Evolutionary conservation across 2,888 invertebrate species (phyloP), one percentile per base, ranked within the genome.

Genomic region (Protonemura montana): DNA sequence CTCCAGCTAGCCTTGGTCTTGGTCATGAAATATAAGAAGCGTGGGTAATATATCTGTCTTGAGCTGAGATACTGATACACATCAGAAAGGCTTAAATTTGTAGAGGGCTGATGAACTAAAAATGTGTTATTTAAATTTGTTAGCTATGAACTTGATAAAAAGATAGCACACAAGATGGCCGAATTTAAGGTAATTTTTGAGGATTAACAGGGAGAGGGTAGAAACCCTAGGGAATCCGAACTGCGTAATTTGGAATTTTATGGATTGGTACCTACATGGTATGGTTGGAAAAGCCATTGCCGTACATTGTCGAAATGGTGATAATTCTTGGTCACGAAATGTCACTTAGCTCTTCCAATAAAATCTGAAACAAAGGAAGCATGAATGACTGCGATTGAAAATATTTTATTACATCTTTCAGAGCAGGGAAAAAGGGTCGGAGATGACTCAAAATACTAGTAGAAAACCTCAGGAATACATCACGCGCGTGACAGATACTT

Each of bases 231-330:
- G 21, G 27, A 76, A 76, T 28, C 29, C 16, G 21, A n/a, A 13
- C 26, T n/a, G 26, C 26, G 21, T 25, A 30, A 77, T 76, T 76
- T n/a, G 30, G 59, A 59, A 42, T 42, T 25, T 76, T 27, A 27
- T n/a, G 27, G 6, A 82, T 41, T 84, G 83, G 86, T 89, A 91
- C 91, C 90, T 90, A 90, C 90, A 90, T 90, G 89, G 91, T 90
- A 88, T 91, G 91, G 89, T 91, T 91, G 88, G 91, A 91, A 90
- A 91, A 92, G 89, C 91, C 91, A 90, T 91, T 92, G 89, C 91
- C 91, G 90, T 91, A 92, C 92, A 92, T 92, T 91, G 91, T 92
- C 89, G 90, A 91, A 90, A 91, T 29, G 13, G 78, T 78, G 85
- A 25, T 81, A 82, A 30, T 85, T 85, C 85, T 77, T 80, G 80